Evolutionary conservation across 2,888 invertebrate species (phyloP).

Genomic region (Melitaea athalia): DNA sequence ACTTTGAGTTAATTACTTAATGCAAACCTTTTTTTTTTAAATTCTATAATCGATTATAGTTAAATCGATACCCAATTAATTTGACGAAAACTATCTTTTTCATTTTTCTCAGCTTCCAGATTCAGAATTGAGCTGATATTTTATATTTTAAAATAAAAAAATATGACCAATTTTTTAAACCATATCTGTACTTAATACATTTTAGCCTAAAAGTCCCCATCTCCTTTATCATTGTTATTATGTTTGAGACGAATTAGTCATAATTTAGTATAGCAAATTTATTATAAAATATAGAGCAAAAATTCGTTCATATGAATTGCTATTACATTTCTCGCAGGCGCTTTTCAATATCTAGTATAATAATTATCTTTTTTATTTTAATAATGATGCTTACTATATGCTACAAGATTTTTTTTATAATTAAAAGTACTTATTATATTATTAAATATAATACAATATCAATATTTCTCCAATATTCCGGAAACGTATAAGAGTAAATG

Average conservation of each 20-base stretch:
- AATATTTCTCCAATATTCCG: slow-evolving; percentile 16
- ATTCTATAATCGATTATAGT: too few species aligned
- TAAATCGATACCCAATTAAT: too few species aligned
- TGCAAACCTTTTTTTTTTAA: too few species aligned
- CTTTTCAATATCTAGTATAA: neutral
- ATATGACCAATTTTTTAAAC: too few species aligned
- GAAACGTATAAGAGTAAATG: slow-evolving; percentile 21
- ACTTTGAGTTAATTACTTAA: too few species aligned
- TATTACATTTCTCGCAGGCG: neutral
- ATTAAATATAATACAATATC: neutral
- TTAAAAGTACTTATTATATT: neutral
- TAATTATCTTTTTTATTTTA: neutral
- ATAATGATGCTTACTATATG: neutral
- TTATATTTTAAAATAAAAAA: too few species aligned
- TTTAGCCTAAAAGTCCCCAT: too few species aligned
- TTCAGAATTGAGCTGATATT: too few species aligned
- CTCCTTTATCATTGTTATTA: neutral
- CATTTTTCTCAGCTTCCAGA: too few species aligned
- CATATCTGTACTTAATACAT: too few species aligned
- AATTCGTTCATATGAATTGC: neutral
- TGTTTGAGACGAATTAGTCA: neutral
- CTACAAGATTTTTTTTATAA: neutral
- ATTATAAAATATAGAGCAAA: too few species aligned
- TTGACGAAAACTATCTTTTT: too few species aligned
- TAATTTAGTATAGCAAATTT: neutral